Evolutionary conservation across 2,113 vertebrate species (phyloP).

Genomic region (Thomomys bottae): DNA sequence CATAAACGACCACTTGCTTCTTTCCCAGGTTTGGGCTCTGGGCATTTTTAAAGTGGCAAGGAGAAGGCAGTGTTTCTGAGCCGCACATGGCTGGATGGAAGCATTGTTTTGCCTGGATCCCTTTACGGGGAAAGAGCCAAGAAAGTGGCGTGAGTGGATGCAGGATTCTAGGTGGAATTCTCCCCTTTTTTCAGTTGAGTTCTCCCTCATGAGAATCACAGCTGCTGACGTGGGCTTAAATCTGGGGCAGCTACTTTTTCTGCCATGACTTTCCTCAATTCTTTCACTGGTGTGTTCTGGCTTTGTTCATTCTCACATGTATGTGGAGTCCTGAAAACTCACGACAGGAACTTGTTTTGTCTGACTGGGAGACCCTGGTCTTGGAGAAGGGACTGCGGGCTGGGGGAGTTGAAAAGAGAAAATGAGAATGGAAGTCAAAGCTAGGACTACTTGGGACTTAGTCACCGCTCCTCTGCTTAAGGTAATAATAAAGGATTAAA

Average conservation of each 20-base stretch:
- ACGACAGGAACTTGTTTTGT: neutral
- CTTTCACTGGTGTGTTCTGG: neutral
- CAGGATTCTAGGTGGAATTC: conserved; percentile 64
- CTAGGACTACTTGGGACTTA: neutral
- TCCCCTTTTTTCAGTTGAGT: neutral
- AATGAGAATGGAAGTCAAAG: neutral
- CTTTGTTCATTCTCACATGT: neutral
- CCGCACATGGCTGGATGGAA: conserved; percentile 62
- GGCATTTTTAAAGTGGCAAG: conserved; percentile 82
- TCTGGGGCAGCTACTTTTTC: neutral
- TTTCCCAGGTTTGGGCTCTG: conserved; percentile 80
- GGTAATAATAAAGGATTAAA: neutral
- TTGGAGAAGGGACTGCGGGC: neutral
- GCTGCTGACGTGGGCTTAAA: neutral
- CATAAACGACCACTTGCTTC: conserved; percentile 85
- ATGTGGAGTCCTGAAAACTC: neutral
- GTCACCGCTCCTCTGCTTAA: neutral
- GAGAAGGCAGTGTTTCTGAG: conserved; percentile 79
- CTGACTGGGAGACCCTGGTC: neutral
- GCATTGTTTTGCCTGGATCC: conserved; percentile 70
- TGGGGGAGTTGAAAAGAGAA: neutral
- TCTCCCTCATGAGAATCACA: neutral
- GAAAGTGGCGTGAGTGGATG: conserved; percentile 58
- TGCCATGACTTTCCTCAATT: neutral
- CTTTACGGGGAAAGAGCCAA: conserved; percentile 68